Conservation (phyloP, 1,140 invertebrate genomes). For the Gonioctena quinquepunctata region DNA sequence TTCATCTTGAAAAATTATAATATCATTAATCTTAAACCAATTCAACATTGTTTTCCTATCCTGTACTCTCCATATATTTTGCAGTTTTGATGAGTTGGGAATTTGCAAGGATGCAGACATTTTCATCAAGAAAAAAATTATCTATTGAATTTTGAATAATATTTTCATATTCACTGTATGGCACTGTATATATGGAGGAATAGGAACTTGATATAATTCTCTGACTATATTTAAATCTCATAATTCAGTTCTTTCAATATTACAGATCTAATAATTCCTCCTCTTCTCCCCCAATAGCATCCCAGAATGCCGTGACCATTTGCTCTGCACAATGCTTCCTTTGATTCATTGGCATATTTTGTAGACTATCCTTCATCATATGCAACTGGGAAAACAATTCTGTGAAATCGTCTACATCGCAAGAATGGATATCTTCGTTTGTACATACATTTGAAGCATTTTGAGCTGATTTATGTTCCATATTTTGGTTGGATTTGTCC, state of each 20-base stretch:
- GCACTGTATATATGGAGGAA: too few species aligned
- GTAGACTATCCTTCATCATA: conserved; percentile 71
- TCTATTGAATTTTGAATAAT: too few species aligned
- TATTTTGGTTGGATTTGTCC: neutral
- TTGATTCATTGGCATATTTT: conserved; percentile 64
- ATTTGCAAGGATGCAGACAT: too few species aligned
- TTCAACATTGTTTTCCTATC: too few species aligned
- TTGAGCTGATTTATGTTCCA: neutral
- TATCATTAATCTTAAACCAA: too few species aligned
- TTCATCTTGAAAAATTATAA: too few species aligned
- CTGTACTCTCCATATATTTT: too few species aligned
- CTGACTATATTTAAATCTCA: neutral
- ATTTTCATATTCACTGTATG: too few species aligned
- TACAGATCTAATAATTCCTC: conserved; percentile 60
- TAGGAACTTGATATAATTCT: neutral
- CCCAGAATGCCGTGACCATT: conserved; percentile 79
- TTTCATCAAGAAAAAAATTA: too few species aligned
- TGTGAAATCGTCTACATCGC: conserved; percentile 61
- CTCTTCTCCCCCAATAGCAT: conserved; percentile 75
- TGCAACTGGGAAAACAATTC: conserved; percentile 67
- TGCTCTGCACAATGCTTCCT: conserved; percentile 75
- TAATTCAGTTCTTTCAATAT: neutral
- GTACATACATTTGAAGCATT: neutral
- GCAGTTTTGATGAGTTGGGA: too few species aligned
- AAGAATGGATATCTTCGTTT: conserved; percentile 2